Conservation (phyloP, 2,797 vertebrate genomes). For the Octomys mimax region DNA sequence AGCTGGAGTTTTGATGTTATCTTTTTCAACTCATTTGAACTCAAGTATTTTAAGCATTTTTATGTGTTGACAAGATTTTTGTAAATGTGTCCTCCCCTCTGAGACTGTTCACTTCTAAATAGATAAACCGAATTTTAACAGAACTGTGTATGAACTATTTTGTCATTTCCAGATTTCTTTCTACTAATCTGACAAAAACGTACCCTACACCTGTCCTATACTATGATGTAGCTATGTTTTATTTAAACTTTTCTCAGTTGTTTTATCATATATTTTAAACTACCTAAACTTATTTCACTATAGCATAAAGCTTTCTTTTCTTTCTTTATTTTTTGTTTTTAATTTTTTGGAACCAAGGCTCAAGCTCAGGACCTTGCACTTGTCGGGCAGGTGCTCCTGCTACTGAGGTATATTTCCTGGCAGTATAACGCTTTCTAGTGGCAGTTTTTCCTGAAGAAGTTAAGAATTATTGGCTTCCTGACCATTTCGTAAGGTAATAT, state of each 20-base stretch:
- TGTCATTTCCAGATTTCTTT: neutral
- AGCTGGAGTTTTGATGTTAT: neutral
- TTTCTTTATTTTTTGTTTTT: too few relatives aligned
- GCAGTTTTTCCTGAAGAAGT: neutral
- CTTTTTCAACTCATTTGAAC: neutral
- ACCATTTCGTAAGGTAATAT: neutral
- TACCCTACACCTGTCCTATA: neutral
- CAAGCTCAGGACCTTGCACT: too few relatives aligned
- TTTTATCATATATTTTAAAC: neutral
- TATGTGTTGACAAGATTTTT: neutral
- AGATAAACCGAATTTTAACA: neutral
- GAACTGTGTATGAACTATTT: neutral
- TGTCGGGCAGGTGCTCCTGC: too few relatives aligned
- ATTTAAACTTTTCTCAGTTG: neutral
- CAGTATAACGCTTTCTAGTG: too few relatives aligned
- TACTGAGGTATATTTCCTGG: too few relatives aligned
- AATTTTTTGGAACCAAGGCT: too few relatives aligned
- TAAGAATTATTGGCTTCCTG: neutral
- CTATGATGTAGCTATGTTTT: neutral
- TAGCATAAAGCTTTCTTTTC: neutral
- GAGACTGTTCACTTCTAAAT: neutral
- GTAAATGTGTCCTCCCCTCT: neutral
- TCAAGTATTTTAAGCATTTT: neutral
- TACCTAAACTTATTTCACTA: neutral
- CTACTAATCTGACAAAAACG: neutral